These are phyloP conservation scores for Sapayoa aenigma DNA, from an alignment of 2,113 vertebrate genomes.

Conservation along the genomic window DNA sequence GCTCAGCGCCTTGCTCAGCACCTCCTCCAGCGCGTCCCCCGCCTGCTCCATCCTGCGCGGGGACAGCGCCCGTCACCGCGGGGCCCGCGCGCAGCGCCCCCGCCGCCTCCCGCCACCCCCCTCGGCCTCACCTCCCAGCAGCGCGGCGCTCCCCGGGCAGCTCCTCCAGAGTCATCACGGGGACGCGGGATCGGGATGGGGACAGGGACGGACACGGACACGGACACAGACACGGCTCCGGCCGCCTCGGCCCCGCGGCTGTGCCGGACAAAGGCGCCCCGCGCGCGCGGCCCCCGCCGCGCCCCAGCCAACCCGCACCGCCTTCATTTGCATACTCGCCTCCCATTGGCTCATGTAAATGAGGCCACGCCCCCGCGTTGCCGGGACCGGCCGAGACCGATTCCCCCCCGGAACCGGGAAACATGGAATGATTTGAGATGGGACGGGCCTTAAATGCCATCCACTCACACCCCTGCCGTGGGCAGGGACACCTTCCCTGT, in stretches of 20 bases:
- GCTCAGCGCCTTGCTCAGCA: constrained; percentile 88
- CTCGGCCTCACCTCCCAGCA: constrained; percentile 60
- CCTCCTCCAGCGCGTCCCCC: constrained; percentile 86
- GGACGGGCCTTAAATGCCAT: too few relatives aligned
- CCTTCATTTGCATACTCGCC: constrained; percentile 12
- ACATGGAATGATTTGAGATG: too few relatives aligned
- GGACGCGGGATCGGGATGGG: neutral
- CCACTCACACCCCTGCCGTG: too few relatives aligned
- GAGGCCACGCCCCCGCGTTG: fast-evolving
- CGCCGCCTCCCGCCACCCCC: neutral
- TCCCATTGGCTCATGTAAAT: constrained; percentile 70
- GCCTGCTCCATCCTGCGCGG: constrained; percentile 88
- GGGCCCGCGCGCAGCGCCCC: neutral
- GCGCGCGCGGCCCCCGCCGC: constrained; percentile 9
- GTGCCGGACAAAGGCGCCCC: constrained; percentile 65
- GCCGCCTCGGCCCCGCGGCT: neutral
- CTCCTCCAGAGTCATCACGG: constrained; percentile 75
- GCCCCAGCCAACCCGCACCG: constrained; percentile 44
- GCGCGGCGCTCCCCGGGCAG: constrained; percentile 68
- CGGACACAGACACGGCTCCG: neutral
- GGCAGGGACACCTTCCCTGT: too few relatives aligned
- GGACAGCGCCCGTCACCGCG: neutral
- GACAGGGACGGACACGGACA: neutral
- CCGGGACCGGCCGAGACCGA: too few relatives aligned
- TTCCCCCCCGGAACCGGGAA: too few relatives aligned